Evolutionary conservation across 2,888 invertebrate species (phyloP), one percentile per base, ranked within the genome.

Genomic region (Tachystola acroxantha): DNA sequence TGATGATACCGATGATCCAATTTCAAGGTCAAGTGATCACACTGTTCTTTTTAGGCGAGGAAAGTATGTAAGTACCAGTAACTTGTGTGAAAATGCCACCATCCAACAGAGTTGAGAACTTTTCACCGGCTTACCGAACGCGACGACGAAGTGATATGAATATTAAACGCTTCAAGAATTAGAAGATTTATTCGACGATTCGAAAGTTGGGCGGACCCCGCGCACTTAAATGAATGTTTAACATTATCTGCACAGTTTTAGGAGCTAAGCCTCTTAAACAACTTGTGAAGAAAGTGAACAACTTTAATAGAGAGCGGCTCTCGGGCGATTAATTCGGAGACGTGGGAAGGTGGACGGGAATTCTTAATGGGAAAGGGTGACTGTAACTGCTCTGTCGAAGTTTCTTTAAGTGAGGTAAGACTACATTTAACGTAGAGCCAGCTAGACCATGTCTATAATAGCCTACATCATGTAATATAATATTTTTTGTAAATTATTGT

Each of bases 141-240:
- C 27, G n/a, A n/a, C 50, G 45, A 39, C 48, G 46, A 52, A 66
- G 64, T 79, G 84, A 84, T 84, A 84, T 88, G 87, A 88, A 88
- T 88, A 88, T 85, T 88, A 88, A 88, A 79, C 77, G 73, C 64
- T 73, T 63, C 64, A 78, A 73, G 85, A 82, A 85, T 84, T 81
- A 78, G 65, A 67, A 80, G 84, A 86, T 85, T 86, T 85, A 86
- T 79, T 69, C 75, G 72, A 66, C 79, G 63, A 81, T 79, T 79
- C 62, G 60, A 62, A 85, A 84, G 69, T 81, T 79, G 57, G 69
- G 59, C 57, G 64, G 57, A 57, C 60, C 53, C 53, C 55, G 64
- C 66, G 74, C 74, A 80, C 80, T 78, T 78, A 81, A 86, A 86
- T 85, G 82, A 85, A 85, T 85, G 85, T 86, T 85, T 86, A 79